phyloP scores from a whole-genome alignment of 2,113 vertebrate genomes.

The Sturnus vulgaris region DNA sequence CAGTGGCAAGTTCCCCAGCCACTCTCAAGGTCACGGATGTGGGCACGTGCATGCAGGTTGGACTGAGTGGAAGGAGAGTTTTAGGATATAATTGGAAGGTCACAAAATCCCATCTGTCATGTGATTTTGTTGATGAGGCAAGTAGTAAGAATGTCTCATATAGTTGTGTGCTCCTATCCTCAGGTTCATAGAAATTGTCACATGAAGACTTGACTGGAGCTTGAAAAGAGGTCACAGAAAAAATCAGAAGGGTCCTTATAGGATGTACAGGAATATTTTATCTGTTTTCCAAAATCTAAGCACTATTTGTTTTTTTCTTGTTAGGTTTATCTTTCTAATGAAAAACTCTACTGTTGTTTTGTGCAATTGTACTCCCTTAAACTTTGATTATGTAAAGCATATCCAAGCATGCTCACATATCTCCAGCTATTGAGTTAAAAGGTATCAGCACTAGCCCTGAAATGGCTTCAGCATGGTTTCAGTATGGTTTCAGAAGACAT shows the following conservation, averaged over 20 bases:
- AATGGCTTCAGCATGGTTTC: background rate
- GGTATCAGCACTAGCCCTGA: background rate
- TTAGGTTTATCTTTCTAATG: background rate
- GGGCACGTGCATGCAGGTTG: background rate
- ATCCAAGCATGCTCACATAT: background rate
- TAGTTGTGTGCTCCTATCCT: background rate
- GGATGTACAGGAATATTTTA: background rate
- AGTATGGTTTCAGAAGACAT: slow-evolving; percentile 47
- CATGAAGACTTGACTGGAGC: background rate
- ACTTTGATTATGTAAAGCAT: background rate
- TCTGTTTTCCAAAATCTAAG: background rate
- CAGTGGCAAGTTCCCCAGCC: background rate
- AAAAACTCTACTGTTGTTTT: background rate
- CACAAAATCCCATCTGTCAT: background rate
- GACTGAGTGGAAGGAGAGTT: background rate
- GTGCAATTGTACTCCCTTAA: background rate
- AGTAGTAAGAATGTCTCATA: background rate
- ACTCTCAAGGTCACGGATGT: background rate
- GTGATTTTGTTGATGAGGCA: background rate
- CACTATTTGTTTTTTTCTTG: background rate
- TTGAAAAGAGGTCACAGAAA: background rate
- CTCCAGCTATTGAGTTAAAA: background rate
- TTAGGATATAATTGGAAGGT: background rate
- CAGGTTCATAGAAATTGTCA: background rate
- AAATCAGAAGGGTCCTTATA: background rate